Conservation (phyloP, 2,113 vertebrate genomes). For the Microcebus tavaratra region DNA sequence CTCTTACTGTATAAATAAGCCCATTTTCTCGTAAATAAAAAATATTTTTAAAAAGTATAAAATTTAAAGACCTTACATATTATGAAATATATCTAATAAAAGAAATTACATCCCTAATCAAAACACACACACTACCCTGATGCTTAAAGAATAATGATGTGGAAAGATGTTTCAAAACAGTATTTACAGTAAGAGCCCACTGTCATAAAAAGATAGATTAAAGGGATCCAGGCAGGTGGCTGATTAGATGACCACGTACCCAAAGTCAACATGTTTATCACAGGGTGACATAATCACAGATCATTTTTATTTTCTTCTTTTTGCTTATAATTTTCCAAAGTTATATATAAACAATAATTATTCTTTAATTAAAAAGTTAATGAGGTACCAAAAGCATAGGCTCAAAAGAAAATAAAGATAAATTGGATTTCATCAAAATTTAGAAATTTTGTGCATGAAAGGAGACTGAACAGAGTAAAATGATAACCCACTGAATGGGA, state of each 20-base stretch:
- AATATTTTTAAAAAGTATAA: neutral
- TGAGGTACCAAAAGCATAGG: neutral
- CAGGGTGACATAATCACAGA: neutral
- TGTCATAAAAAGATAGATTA: neutral
- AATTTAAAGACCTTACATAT: neutral
- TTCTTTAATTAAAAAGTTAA: slow-evolving; percentile 26
- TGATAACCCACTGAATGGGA: neutral
- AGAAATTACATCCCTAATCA: neutral
- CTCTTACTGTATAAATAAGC: slow-evolving; percentile 1
- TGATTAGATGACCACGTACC: neutral
- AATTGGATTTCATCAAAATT: slow-evolving; percentile 3
- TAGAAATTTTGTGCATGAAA: neutral
- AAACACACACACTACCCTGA: neutral
- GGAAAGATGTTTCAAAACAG: neutral
- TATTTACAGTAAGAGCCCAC: neutral
- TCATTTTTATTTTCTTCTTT: neutral
- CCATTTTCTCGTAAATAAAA: neutral
- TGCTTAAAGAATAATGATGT: neutral
- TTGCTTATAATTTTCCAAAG: neutral
- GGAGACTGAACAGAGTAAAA: neutral
- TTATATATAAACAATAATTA: neutral
- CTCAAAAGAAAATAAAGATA: neutral
- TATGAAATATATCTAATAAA: neutral
- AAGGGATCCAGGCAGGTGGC: neutral
- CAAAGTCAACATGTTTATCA: neutral